Base-by-base conservation (phyloP, 2,797 vertebrate genomes). In the Propithecus perrieri region DNA sequence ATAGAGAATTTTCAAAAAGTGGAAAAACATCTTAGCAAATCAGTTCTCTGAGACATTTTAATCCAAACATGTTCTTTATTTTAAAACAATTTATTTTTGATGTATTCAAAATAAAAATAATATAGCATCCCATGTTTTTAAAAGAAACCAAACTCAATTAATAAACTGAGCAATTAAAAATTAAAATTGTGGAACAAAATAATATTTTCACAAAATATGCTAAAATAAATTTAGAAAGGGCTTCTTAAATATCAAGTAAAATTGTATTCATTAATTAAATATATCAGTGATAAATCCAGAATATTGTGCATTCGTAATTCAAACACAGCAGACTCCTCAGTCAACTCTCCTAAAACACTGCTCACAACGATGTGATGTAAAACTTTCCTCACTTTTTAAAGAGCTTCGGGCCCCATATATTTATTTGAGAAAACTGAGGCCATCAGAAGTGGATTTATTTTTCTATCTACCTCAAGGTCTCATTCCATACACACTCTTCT, bases 241-340 rank as follows among this genome's bases (percentile, higher is more conserved):
- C 55, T 75, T 80, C 14, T 57, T 92, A 97, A 94, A 86, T 90
- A 96, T 22, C 43, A 80, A 71, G n/a, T 85, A 92, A 50, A 22
- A 57, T 76, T 81, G 81, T 38, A 61, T 75, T 76, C 22, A 57
- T 46, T 95, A 91, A 80, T 81, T 91, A 61, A 89, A 59, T 1
- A 22, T 38, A 67, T 46, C 35, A 92, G 20, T 30, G 14, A n/a
- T 24, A 72, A 87, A 85, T 74, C 10, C 80, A 55, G 20, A 89
- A 46, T 55, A 65, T 0, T n/a, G 48, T 87, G 13, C 5, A 78
- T 79, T 87, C 30, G 48, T 24, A 79, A 59, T 20, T 89, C 11
- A 79, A 93, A 93, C 48, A 24, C 48, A 28, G 26, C 12, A 89
- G 43, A 5, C 1, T 12, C 5, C 38, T 67, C 48, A 38, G 35